Evolutionary conservation across 2,888 invertebrate genomes (phyloP), one percentile per base, ranked within the genome.

Genomic region (Tetropium fuscum): DNA sequence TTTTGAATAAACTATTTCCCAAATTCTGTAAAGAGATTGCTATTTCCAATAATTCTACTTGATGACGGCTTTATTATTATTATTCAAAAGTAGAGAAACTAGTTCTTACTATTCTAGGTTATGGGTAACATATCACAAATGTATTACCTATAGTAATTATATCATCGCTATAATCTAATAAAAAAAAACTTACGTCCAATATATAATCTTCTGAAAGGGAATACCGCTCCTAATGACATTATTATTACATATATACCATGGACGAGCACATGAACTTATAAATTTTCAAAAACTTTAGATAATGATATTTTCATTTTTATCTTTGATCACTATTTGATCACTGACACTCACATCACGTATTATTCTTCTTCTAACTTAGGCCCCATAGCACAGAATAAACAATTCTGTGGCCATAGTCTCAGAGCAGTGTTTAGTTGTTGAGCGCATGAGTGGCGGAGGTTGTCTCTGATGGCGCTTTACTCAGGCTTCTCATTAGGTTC

Each of bases 131-230:
- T 18, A 7, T 10, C 5, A 32, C 5, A 32, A 32, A 32, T 25
- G 25, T 25, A 25, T 25, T 25, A 6, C 5, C 4, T 25, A 7
- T 25, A 25, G 25, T 4, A 6, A 7, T 6, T 6, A 25, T 4
- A 7, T 25, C 7, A 25, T 25, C 5, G 25, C 5, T 25, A 7
- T 30, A 32, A 38, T 15, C 8, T 18, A 13, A 36, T 48, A 36
- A n/a, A 56, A 10, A 20, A 27, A 40, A 64, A 77, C 76, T 68
- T 72, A 77, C 77, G 60, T 72, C 60, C 68, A 45, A 74, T 41
- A 47, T 64, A 69, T 20, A 61, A 57, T 47, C 75, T 70, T 55
- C 72, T 58, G 8, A 69, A 49, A 8, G 72, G 60, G 47, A 73
- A 61, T 38, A 74, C 32, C 40, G 69, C 55, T 43, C 69, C 68